A percentile compares a stretch with the other conserved stretches of the same genome.
phyloP scores from a whole-genome alignment of 1,140 invertebrate species.

The Magallana ariakensis region DNA sequence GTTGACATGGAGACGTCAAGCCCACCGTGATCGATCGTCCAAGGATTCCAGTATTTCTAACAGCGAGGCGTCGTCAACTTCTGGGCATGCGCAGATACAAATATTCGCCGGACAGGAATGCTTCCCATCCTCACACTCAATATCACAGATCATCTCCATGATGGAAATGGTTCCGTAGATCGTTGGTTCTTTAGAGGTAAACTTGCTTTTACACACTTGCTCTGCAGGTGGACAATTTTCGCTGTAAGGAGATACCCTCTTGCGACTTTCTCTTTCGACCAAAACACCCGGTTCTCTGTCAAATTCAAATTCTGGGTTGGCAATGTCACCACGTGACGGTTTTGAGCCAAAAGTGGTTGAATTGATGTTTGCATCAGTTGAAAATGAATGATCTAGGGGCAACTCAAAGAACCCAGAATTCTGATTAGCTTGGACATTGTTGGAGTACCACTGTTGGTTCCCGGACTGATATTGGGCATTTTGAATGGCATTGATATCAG shows the following conservation, averaged over 20 bases:
- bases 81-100: constrained; percentile 28
- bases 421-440: constrained; percentile 2
- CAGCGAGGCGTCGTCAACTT: background rate
- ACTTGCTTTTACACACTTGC: constrained; percentile 23
- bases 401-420: constrained; percentile 16
- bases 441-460: background rate
- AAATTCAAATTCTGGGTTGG: constrained; percentile 13
- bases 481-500: background rate
- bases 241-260: constrained; percentile 18
- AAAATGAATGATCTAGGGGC: constrained; percentile 2
- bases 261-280: constrained; percentile 23
- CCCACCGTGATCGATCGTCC: no score
- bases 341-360: background rate
- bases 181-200: background rate
- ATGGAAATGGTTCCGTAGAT: constrained; percentile 30
- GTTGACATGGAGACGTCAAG: background rate
- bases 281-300: constrained; percentile 18
- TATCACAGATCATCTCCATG: constrained; percentile 40
- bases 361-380: background rate
- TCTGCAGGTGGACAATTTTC: background rate
- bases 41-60: background rate
- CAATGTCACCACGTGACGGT: background rate
- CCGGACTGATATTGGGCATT: background rate
- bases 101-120: background rate
- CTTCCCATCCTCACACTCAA: constrained; percentile 37